These are phyloP conservation scores for Octopus bimaculoides DNA, from an alignment of 1,140 invertebrate genomes.

Conservation along the genomic window DNA sequence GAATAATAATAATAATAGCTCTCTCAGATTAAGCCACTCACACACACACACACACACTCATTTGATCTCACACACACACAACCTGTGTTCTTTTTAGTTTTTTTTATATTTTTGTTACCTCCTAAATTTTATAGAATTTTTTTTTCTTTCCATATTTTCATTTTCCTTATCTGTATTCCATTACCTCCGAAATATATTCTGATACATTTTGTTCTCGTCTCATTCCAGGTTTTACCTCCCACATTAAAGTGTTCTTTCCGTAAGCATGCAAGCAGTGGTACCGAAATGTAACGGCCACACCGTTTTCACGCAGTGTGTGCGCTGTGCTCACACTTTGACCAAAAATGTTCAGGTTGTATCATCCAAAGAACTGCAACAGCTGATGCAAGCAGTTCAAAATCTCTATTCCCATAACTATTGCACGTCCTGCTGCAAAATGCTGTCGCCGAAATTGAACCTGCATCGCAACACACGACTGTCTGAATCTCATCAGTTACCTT, in stretches of 20 bases:
- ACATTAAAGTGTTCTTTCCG: background rate
- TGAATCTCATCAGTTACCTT: background rate
- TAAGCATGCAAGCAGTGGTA: background rate
- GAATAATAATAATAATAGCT: too few relatives aligned
- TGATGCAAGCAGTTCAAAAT: background rate
- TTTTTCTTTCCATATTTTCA: background rate
- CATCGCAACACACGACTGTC: background rate
- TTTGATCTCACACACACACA: too few relatives aligned
- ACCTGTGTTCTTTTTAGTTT: background rate
- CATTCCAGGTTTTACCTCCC: background rate
- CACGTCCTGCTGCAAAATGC: conserved; percentile 3
- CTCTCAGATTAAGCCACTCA: too few relatives aligned
- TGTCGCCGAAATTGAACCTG: background rate
- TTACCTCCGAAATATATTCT: background rate
- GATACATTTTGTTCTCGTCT: background rate
- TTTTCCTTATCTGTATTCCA: background rate
- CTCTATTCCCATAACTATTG: background rate
- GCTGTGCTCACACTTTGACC: background rate
- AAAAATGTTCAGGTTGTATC: background rate
- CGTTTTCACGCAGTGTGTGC: background rate
- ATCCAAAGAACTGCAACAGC: conserved; percentile 1
- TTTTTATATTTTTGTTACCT: background rate
- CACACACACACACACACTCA: too few relatives aligned
- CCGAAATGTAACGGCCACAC: conserved; percentile 3
- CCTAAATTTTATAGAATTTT: background rate